Conservation (phyloP, 2,888 invertebrate species). For the Hesperia comma region DNA sequence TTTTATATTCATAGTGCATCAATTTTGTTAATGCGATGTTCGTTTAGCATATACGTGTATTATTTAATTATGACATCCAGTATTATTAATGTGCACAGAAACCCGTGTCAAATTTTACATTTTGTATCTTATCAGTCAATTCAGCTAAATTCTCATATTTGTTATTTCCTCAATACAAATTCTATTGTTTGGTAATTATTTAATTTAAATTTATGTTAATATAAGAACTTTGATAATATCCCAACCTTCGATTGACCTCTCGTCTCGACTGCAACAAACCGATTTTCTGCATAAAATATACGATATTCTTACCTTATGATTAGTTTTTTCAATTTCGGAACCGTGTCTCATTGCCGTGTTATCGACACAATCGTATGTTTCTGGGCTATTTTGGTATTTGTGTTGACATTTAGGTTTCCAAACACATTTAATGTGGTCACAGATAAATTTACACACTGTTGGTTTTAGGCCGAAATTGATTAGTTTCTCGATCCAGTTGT, state of each 20-base stretch:
- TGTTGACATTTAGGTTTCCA: constrained; percentile 9
- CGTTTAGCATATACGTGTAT: no score
- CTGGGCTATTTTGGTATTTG: constrained; percentile 8
- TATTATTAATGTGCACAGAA: no score
- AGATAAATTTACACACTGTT: constrained; percentile 5
- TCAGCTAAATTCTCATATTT: background rate
- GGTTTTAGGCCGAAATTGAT: constrained; percentile 4
- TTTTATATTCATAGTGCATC: no score
- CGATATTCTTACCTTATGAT: background rate
- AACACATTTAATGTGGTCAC: constrained; percentile 10
- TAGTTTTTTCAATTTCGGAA: background rate
- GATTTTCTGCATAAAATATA: background rate
- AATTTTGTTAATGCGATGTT: no score
- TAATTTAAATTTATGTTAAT: constrained; percentile 4
- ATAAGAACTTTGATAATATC: background rate
- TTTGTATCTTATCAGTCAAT: background rate
- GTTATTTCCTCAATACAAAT: background rate
- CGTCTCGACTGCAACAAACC: background rate
- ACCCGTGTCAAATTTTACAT: no score
- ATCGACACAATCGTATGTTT: constrained; percentile 9
- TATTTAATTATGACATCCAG: no score
- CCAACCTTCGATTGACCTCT: background rate
- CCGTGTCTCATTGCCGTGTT: background rate
- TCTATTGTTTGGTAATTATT: background rate
- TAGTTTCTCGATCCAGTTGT: constrained; percentile 11